Evolutionary conservation across 1,140 invertebrate species (phyloP).

Genomic region (Neelides sp.): DNA sequence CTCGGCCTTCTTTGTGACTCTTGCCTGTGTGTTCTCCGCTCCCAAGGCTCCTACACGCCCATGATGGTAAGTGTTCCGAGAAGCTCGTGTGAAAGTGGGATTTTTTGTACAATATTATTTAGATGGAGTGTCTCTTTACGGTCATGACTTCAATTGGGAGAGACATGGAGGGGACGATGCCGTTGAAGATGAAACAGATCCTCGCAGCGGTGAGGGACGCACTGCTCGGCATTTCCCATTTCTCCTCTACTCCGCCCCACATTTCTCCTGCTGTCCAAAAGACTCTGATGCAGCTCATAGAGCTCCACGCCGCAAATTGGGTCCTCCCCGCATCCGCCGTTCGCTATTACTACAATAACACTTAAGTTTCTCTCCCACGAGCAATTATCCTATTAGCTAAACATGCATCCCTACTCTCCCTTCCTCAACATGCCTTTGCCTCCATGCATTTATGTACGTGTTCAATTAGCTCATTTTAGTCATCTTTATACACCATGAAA

Average conservation of each 20-base stretch:
- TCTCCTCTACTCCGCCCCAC: conserved; percentile 14
- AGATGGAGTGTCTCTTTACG: conserved; percentile 76
- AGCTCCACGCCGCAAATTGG: conserved; percentile 75
- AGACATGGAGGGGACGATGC: conserved; percentile 67
- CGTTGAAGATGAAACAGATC: conserved; percentile 59
- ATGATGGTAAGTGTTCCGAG: conserved; percentile 47
- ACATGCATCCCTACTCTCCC: too few species aligned
- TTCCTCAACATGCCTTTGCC: too few species aligned
- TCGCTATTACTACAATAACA: conserved; percentile 81
- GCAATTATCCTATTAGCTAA: too few species aligned
- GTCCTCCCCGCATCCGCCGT: conserved; percentile 72
- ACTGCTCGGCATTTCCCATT: conserved; percentile 49
- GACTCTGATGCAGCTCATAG: conserved; percentile 73
- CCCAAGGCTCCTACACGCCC: conserved; percentile 57
- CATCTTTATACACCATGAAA: too few species aligned
- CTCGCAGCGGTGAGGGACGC: conserved; percentile 67
- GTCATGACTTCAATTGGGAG: conserved; percentile 71
- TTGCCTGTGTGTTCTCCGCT: conserved; percentile 65
- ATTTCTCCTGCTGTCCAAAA: conserved; percentile 42
- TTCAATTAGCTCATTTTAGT: too few species aligned
- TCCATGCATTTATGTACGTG: too few species aligned
- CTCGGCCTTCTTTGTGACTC: conserved; percentile 68
- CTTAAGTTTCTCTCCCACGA: too few species aligned
- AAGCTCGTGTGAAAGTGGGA: background rate
- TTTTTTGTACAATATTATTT: conserved; percentile 31